These are phyloP conservation scores for Acanthurus lineatus DNA, from an alignment of 2,797 vertebrate genomes.

Conservation along the genomic window DNA sequence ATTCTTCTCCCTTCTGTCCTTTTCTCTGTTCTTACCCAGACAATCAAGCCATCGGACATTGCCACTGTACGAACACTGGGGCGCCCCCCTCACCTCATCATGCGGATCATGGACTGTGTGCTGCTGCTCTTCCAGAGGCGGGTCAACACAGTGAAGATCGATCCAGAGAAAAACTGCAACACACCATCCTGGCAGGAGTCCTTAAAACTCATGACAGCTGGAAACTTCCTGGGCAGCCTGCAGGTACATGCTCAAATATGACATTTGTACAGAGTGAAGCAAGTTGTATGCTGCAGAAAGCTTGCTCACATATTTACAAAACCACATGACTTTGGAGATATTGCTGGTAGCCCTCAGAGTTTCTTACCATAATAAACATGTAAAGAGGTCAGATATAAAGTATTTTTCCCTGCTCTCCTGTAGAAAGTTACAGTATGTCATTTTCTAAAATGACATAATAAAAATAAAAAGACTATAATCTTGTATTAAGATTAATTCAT, in stretches of 20 bases:
- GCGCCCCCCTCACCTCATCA: constrained; percentile 96
- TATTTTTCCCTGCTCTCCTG: not conserved
- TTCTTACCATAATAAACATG: not conserved
- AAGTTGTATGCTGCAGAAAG: not conserved
- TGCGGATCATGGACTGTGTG: constrained; percentile 99
- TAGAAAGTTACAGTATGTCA: not conserved
- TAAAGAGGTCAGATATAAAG: not conserved
- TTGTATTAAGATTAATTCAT: not conserved
- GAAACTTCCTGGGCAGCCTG: constrained; percentile 94
- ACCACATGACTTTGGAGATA: not conserved
- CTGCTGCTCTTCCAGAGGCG: constrained; percentile 93
- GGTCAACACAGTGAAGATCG: constrained; percentile 89
- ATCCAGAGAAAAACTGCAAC: constrained; percentile 89
- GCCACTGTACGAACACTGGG: constrained; percentile 94
- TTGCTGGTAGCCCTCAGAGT: not conserved
- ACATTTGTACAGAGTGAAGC: not conserved
- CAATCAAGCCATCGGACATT: constrained; percentile 96
- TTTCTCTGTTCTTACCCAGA: constrained; percentile 79
- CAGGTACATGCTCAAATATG: constrained; percentile 65
- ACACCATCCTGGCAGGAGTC: constrained; percentile 96
- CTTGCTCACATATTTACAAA: not conserved
- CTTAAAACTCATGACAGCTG: constrained; percentile 95
- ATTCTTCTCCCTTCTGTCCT: not conserved
- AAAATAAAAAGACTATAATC: not conserved
- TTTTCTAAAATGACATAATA: not conserved